Evolutionary conservation across 2,113 vertebrate genomes (phyloP).

Genomic region (Hippocampus guttulatus): DNA sequence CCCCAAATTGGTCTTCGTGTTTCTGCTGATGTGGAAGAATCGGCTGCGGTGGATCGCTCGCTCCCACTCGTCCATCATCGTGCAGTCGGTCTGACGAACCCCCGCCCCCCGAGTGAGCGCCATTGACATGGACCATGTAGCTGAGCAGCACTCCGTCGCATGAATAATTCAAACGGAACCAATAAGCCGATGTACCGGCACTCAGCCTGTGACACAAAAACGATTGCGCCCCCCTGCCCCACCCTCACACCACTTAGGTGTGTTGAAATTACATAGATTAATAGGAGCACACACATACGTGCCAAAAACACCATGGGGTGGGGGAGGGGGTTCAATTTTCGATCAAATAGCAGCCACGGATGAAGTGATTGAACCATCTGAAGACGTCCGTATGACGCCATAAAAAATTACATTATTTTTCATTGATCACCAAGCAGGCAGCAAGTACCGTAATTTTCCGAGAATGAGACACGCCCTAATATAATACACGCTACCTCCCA

Average conservation of each 20-base stretch:
- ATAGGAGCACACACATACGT: not conserved
- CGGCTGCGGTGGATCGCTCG: not conserved
- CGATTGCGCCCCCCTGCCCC: not conserved
- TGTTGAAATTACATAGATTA: not conserved
- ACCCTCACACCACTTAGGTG: not conserved
- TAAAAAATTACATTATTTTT: not conserved
- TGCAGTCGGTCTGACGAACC: too few species aligned
- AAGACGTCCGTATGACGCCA: not conserved
- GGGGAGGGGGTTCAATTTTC: not conserved
- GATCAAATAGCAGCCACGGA: not conserved
- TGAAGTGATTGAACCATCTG: not conserved
- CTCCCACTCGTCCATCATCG: not conserved
- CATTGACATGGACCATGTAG: not conserved
- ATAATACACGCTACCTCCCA: too few species aligned
- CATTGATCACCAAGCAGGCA: not conserved
- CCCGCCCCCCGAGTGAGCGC: not conserved
- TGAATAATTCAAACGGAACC: conserved; percentile 1
- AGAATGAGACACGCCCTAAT: too few species aligned
- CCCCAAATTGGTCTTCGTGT: not conserved
- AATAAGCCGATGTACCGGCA: not conserved
- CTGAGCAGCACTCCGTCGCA: not conserved
- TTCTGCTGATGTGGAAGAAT: conserved; percentile 1
- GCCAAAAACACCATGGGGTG: not conserved
- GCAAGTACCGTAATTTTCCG: too few species aligned
- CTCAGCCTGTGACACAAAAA: not conserved